Evolutionary conservation across 2,797 vertebrate genomes (phyloP).

Genomic region (Lepus townsendii): DNA sequence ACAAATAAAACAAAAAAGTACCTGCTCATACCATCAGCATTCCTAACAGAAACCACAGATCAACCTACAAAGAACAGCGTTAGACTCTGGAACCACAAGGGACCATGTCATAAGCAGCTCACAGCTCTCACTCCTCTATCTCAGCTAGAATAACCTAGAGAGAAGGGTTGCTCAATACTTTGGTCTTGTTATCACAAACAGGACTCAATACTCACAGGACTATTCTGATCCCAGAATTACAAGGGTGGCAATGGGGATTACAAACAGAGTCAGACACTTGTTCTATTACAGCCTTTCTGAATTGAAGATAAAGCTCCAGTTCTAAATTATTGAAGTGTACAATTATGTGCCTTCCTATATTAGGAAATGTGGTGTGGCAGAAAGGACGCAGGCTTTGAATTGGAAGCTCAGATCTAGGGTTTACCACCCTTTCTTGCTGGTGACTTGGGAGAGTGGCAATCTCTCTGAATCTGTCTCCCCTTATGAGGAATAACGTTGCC

Average conservation of each 20-base stretch:
- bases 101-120: not conserved
- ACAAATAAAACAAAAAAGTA: slow-evolving; percentile 27
- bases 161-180: not conserved
- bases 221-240: not conserved
- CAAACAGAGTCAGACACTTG: not conserved
- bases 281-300: not conserved
- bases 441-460: not conserved
- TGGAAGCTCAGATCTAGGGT: not conserved
- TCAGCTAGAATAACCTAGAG: not conserved
- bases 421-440: not conserved
- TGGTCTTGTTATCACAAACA: not conserved
- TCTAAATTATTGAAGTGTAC: not conserved
- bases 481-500: not conserved
- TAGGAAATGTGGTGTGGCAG: not conserved
- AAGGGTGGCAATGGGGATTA: not conserved
- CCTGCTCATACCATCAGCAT: slow-evolving; percentile 35
- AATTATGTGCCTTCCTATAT: not conserved
- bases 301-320: slow-evolving; percentile 15
- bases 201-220: not conserved
- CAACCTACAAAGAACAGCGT: slow-evolving; percentile 18
- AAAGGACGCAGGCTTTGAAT: not conserved
- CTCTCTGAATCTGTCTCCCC: not conserved
- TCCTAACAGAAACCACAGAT: slow-evolving; percentile 53
- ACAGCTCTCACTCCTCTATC: not conserved
- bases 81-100: not conserved